Evolutionary conservation across 1,140 invertebrate genomes (phyloP).

Genomic region (Hyles vespertilio): DNA sequence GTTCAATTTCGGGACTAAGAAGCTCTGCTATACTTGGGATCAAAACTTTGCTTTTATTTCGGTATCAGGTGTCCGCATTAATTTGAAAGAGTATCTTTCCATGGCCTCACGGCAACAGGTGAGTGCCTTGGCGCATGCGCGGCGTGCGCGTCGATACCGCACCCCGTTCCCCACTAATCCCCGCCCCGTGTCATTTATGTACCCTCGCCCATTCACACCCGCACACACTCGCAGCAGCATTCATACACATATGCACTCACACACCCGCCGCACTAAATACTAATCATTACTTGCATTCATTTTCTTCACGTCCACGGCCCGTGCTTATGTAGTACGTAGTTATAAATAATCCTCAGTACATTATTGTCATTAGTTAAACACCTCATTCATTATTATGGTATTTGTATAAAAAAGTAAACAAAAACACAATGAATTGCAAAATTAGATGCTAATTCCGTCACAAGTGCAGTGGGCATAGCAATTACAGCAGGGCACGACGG

Average conservation of each 20-base stretch:
- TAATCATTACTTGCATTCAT: not conserved
- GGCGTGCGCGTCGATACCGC: slow-evolving; percentile 64
- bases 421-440: too few relatives aligned
- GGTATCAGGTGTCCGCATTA: slow-evolving; percentile 65
- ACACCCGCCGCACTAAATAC: not conserved
- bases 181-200: slow-evolving; percentile 9
- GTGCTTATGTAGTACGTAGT: not conserved
- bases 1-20: slow-evolving; percentile 8
- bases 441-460: too few relatives aligned
- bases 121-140: slow-evolving; percentile 54
- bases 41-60: slow-evolving; percentile 54
- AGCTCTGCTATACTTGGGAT: slow-evolving; percentile 12
- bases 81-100: slow-evolving; percentile 71
- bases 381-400: too few relatives aligned
- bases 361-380: too few relatives aligned
- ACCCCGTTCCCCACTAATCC: slow-evolving; percentile 32
- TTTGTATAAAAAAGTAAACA: too few relatives aligned
- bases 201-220: slow-evolving; percentile 54
- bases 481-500: too few relatives aligned
- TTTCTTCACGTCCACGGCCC: not conserved
- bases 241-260: slow-evolving; percentile 15
- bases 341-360: too few relatives aligned
- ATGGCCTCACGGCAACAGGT: slow-evolving; percentile 69
- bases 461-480: too few relatives aligned
- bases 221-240: slow-evolving; percentile 34